Evolutionary conservation across 2,888 invertebrate species (phyloP), one percentile per base, ranked within the genome.

Genomic region (Shargacucullia verbasci): DNA sequence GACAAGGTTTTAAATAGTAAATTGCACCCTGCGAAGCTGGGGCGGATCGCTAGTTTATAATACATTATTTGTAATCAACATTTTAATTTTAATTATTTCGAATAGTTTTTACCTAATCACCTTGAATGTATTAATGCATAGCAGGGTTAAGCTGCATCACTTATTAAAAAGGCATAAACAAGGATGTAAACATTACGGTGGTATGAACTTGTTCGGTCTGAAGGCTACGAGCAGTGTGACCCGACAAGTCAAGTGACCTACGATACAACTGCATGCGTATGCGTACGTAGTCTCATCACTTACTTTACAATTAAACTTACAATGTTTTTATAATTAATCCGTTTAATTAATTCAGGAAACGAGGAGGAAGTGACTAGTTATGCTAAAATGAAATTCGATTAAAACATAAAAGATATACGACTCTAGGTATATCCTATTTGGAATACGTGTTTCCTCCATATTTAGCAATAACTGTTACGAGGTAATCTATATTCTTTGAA

Each of bases 161-260:
- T n/a, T 46, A 14, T 20, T 53, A 41, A 47, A 34, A 40, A 38
- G 14, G 38, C 55, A 50, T 69, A 59, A 76, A 76, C 60, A 68
- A 74, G 63, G 69, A 78, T 72, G 60, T 77, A 50, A 54, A 61
- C 40, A 59, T 15, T 11, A 29, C 41, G 29, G 39, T 49, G 29
- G 39, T 49, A 27, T 70, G 67, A 70, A 65, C 63, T 75, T 75
- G 75, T 69, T 70, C 48, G 47, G 43, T 45, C 11, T 33, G 69
- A 79, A 79, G 79, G 75, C 57, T 78, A 40, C 46, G 53, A 12
- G 12, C 10, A 29, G 1, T 29, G 7, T 3, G 10, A 48, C 40
- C 57, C 43, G 29, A 35, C 33, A 10, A 53, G 49, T 44, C 53
- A 46, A 27, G 47, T 49, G 39, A 59, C 38, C 58, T 29, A 56